A percentile compares a stretch with the other conserved stretches of the same genome.
Evolutionary conservation across 2,113 vertebrate genomes (phyloP).

Genomic region (Heteronetta atricapilla): DNA sequence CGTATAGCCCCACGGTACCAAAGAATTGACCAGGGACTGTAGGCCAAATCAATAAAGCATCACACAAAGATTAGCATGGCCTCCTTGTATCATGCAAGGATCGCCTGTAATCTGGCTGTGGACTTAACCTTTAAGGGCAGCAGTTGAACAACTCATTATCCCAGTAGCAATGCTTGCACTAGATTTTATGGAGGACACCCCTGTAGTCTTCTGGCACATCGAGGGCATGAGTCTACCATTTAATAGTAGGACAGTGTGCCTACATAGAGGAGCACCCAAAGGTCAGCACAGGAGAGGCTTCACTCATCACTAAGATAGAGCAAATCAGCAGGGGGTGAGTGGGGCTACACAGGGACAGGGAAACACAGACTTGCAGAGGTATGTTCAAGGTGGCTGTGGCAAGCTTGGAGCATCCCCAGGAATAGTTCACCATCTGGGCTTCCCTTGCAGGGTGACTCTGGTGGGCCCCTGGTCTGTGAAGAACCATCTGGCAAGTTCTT

Average conservation of each 20-base stretch:
- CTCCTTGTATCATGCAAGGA: not conserved
- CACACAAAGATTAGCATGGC: not conserved
- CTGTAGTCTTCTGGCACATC: not conserved
- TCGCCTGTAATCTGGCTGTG: not conserved
- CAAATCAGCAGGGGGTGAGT: not conserved
- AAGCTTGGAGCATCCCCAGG: fast-evolving
- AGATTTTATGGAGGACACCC: not conserved
- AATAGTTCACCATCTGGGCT: not conserved
- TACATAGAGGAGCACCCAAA: not conserved
- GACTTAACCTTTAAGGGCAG: not conserved
- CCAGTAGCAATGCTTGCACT: not conserved
- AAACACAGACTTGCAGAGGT: not conserved
- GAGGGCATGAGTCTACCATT: not conserved
- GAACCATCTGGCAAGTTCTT: conserved; percentile 90
- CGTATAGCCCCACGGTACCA: not conserved
- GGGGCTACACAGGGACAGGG: not conserved
- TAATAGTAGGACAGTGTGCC: not conserved
- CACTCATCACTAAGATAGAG: not conserved
- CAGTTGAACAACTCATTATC: not conserved
- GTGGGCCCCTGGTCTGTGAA: conserved; percentile 93
- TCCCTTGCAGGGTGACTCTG: conserved; percentile 90
- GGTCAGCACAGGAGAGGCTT: not conserved
- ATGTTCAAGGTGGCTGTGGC: not conserved
- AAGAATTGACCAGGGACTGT: not conserved
- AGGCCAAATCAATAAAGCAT: not conserved